These are phyloP conservation scores for Tromatobia lineatoria DNA, from an alignment of 2,888 invertebrate species.

Conservation along the genomic window DNA sequence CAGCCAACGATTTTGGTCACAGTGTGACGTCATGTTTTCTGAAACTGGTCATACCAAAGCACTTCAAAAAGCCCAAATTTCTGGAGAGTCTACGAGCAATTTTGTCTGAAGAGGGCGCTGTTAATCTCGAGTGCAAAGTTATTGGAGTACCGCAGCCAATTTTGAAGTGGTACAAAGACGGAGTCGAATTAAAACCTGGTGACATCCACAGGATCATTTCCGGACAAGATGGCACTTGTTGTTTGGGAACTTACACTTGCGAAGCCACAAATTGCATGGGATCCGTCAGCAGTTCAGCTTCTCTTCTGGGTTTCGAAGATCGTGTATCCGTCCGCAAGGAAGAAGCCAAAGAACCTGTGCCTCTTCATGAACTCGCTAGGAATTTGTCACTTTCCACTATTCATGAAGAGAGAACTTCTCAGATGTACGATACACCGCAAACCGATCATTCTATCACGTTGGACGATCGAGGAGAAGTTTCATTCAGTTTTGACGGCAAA, in stretches of 20 bases:
- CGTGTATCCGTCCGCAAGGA: constrained; percentile 77
- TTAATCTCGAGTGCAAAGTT: constrained; percentile 96
- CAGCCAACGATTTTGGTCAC: constrained; percentile 95
- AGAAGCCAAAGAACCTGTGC: constrained; percentile 83
- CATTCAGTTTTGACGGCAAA: constrained; percentile 96
- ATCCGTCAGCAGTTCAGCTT: constrained; percentile 94
- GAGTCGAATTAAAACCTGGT: constrained; percentile 94
- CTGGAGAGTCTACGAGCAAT: constrained; percentile 94
- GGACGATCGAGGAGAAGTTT: constrained; percentile 94
- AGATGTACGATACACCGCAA: constrained; percentile 94
- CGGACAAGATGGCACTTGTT: constrained; percentile 96
- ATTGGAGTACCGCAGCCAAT: constrained; percentile 96
- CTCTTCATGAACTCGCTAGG: constrained; percentile 87
- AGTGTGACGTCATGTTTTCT: constrained; percentile 95
- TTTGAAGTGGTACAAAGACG: constrained; percentile 97
- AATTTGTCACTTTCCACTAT: constrained; percentile 96
- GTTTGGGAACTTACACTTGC: constrained; percentile 95
- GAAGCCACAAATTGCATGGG: constrained; percentile 97
- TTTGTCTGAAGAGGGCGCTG: constrained; percentile 95
- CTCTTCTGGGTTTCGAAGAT: constrained; percentile 95
- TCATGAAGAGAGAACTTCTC: constrained; percentile 95
- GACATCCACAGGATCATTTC: constrained; percentile 96
- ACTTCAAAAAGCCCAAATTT: constrained; percentile 95
- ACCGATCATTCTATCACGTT: constrained; percentile 90
- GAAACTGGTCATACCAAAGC: constrained; percentile 93